Percentiles rank a stretch among this genome's conserved stretches.
These are phyloP conservation scores for Eremobia ochroleuca DNA, from an alignment of 2,888 invertebrate genomes.

Conservation along the genomic window DNA sequence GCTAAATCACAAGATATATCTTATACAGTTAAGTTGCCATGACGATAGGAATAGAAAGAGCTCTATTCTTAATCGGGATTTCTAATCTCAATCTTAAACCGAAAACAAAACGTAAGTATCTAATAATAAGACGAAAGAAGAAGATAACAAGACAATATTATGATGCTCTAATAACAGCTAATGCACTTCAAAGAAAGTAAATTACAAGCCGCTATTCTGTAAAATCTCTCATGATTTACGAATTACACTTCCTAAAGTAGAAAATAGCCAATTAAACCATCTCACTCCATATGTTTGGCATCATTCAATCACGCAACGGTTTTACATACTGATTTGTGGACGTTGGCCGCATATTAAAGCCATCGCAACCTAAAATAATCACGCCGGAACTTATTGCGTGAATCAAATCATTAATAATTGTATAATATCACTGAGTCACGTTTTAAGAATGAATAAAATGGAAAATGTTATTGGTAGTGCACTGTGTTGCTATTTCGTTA, in stretches of 20 bases:
- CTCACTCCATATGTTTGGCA: constrained; percentile 51
- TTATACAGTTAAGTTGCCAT: not conserved
- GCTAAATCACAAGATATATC: constrained; percentile 20
- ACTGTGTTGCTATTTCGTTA: constrained; percentile 52
- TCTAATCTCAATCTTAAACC: constrained; percentile 13
- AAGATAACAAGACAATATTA: constrained; percentile 48
- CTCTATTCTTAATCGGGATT: constrained; percentile 7
- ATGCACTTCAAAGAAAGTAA: constrained; percentile 51
- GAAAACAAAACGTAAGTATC: constrained; percentile 24
- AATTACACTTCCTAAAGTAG: constrained; percentile 47
- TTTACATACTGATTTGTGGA: constrained; percentile 65
- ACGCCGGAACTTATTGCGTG: constrained; percentile 80
- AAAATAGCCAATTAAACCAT: constrained; percentile 53
- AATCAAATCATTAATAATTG: constrained; percentile 80
- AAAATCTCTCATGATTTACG: constrained; percentile 35
- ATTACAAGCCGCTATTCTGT: constrained; percentile 41
- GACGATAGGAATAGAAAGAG: not conserved
- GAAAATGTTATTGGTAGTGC: constrained; percentile 56
- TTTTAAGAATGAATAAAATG: constrained; percentile 66
- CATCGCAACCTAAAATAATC: constrained; percentile 72
- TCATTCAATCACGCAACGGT: constrained; percentile 61
- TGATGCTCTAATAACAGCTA: constrained; percentile 47
- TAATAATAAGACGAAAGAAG: constrained; percentile 7
- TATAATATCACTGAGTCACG: constrained; percentile 78
- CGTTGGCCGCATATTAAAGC: constrained; percentile 58